phyloP scores from a whole-genome alignment of 1,140 invertebrate genomes.

The Drosophila simulans region DNA sequence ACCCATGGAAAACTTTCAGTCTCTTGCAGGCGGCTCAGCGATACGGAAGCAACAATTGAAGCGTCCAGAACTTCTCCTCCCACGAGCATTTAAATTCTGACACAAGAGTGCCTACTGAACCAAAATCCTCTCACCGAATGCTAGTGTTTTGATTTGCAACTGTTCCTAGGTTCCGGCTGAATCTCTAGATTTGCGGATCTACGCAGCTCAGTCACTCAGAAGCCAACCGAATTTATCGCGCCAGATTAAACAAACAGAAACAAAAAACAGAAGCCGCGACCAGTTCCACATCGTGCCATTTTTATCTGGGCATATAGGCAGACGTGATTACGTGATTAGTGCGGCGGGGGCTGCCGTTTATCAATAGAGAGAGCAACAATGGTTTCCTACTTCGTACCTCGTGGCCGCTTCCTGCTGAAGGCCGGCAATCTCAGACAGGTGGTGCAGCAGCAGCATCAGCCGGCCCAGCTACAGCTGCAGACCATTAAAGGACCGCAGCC shows the following conservation, averaged over 20 bases:
- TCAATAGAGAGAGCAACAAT: constrained; percentile 46
- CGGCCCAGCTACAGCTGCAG: constrained; percentile 34
- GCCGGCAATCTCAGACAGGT: constrained; percentile 72
- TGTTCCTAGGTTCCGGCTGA: constrained; percentile 24
- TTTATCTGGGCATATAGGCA: constrained; percentile 34
- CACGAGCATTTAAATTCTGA: constrained; percentile 15
- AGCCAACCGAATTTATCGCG: constrained; percentile 12
- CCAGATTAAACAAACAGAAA: constrained; percentile 30
- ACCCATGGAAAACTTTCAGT: constrained; percentile 45
- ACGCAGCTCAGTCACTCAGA: constrained; percentile 6
- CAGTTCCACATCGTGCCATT: constrained; percentile 41
- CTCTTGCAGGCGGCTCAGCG: constrained; percentile 34
- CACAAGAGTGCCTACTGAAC: constrained; percentile 11
- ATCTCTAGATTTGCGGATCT: constrained; percentile 1
- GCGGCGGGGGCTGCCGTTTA: constrained; percentile 15
- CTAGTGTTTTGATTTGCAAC: constrained; percentile 18
- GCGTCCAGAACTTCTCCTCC: constrained; percentile 7
- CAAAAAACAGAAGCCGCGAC: constrained; percentile 24
- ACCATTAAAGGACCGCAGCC: constrained; percentile 23
- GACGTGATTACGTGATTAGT: constrained; percentile 40
- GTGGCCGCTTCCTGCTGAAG: constrained; percentile 73
- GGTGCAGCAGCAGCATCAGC: constrained; percentile 67
- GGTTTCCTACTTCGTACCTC: constrained; percentile 82
- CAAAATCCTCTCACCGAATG: constrained; percentile 15
- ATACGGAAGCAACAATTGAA: constrained; percentile 36